These are phyloP conservation scores for Sebastes cheni DNA, from an alignment of 2,797 vertebrate species.

Conservation along the genomic window DNA sequence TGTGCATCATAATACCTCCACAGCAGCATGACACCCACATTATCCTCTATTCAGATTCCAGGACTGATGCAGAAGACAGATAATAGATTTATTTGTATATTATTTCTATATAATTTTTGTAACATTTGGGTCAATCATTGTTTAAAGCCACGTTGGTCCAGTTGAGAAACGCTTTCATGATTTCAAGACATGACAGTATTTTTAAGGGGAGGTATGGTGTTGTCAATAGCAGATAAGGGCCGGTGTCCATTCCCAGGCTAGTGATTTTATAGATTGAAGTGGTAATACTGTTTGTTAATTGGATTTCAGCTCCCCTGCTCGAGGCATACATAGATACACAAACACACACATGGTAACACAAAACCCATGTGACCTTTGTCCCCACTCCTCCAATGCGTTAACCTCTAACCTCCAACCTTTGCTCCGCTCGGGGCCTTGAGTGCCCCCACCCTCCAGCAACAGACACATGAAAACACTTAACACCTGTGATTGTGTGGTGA, in stretches of 20 bases:
- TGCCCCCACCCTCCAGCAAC: slow-evolving; percentile 20
- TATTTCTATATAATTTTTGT: background rate
- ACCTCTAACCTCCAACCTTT: slow-evolving; percentile 58
- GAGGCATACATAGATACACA: slow-evolving; percentile 14
- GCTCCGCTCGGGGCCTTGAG: background rate
- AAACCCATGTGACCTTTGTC: slow-evolving; percentile 56
- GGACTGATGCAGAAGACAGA: background rate
- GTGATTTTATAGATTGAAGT: slow-evolving; percentile 55
- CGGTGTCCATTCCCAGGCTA: background rate
- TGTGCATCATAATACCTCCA: background rate
- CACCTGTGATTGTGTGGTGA: slow-evolving; percentile 27
- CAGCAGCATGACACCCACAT: background rate
- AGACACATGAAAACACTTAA: slow-evolving; percentile 27
- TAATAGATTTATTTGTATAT: background rate
- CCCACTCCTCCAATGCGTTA: slow-evolving; percentile 31
- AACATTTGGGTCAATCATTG: background rate
- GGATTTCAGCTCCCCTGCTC: slow-evolving; percentile 45
- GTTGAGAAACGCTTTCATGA: background rate
- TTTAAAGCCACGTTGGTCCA: background rate
- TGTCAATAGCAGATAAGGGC: background rate
- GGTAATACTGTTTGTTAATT: slow-evolving; percentile 52
- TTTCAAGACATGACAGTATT: background rate
- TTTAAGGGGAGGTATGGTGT: background rate
- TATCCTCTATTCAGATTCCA: background rate
- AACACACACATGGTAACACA: slow-evolving; percentile 32